Evolutionary conservation across 2,113 vertebrate genomes (phyloP).

Genomic region (Rhombomys opimus): DNA sequence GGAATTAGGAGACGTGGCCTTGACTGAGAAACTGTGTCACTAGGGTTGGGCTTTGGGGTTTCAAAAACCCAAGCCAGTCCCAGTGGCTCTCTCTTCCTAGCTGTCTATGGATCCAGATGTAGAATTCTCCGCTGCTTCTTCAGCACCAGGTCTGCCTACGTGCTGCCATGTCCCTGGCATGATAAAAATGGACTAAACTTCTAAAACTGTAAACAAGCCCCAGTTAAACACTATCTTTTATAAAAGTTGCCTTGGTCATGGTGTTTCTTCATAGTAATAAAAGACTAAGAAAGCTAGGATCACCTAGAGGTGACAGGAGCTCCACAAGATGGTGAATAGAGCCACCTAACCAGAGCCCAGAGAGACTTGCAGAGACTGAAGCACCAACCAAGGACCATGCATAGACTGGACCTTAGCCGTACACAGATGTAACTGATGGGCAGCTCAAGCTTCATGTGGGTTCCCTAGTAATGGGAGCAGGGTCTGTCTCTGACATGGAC

Average conservation of each 20-base stretch:
- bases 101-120: neutral
- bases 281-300: neutral
- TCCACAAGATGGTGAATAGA: too few relatives aligned
- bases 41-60: neutral
- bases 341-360: too few relatives aligned
- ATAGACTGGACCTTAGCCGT: too few relatives aligned
- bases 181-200: neutral
- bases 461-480: too few relatives aligned
- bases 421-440: too few relatives aligned
- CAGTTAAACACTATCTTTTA: neutral
- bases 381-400: too few relatives aligned
- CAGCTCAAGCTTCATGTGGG: too few relatives aligned
- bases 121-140: neutral
- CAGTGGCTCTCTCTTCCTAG: neutral
- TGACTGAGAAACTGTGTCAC: neutral
- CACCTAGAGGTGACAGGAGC: too few relatives aligned
- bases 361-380: too few relatives aligned
- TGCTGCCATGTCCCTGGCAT: neutral
- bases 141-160: neutral
- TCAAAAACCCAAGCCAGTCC: neutral
- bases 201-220: neutral
- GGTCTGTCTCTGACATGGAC: too few relatives aligned
- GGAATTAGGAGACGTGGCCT: too few relatives aligned
- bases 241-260: neutral
- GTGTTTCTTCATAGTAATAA: neutral